These are phyloP conservation scores for Prosapia bicincta DNA, from an alignment of 2,888 invertebrate genomes.

Conservation along the genomic window DNA sequence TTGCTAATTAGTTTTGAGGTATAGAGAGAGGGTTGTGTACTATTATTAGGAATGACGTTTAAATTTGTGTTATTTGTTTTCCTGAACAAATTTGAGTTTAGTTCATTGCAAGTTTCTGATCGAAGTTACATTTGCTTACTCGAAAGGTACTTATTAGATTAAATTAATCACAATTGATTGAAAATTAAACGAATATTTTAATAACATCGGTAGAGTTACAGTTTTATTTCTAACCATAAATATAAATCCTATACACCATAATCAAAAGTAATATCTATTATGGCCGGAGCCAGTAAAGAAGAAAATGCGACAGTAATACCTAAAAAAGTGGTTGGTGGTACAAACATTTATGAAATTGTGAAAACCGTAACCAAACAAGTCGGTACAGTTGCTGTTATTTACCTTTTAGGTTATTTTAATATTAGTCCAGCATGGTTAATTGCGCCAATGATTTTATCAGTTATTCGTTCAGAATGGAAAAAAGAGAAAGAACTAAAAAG, in stretches of 20 bases:
- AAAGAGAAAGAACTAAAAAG: slow-evolving; percentile 69
- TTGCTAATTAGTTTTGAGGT: too few species aligned
- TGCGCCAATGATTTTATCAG: slow-evolving; percentile 72
- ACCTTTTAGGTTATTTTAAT: slow-evolving; percentile 79
- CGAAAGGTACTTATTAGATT: too few species aligned
- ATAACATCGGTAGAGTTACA: too few species aligned
- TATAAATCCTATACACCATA: too few species aligned
- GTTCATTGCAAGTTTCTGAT: too few species aligned
- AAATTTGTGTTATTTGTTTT: background rate
- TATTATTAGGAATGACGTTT: background rate
- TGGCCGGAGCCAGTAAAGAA: background rate
- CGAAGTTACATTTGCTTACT: too few species aligned
- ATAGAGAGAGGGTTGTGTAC: background rate
- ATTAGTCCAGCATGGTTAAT: slow-evolving; percentile 89
- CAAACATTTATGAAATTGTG: slow-evolving; percentile 56
- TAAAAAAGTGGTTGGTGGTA: slow-evolving; percentile 42
- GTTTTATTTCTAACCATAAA: too few species aligned
- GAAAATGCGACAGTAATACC: background rate
- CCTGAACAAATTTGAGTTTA: too few species aligned
- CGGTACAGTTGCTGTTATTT: slow-evolving; percentile 69
- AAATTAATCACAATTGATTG: too few species aligned
- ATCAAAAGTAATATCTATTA: background rate
- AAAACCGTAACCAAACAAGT: slow-evolving; percentile 65
- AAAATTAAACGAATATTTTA: too few species aligned
- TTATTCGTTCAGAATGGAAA: slow-evolving; percentile 75